phyloP scores from a whole-genome alignment of 2,888 invertebrate species.

The Torymus auratus region DNA sequence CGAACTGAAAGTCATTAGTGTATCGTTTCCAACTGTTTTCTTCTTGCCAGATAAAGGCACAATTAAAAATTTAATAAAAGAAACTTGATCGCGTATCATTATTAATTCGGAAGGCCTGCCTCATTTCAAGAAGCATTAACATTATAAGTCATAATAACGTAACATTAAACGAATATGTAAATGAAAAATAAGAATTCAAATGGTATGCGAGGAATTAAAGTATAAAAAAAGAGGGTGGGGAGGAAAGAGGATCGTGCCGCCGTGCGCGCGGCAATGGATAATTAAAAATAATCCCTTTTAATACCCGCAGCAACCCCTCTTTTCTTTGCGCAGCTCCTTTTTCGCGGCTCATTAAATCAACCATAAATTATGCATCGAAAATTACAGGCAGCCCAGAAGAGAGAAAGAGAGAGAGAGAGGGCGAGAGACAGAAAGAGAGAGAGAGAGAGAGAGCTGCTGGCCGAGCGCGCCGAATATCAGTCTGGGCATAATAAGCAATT shows the following conservation, averaged over 20 bases:
- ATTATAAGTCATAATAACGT: slow-evolving; percentile 31
- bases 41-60: too few relatives aligned
- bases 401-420: slow-evolving; percentile 37
- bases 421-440: slow-evolving; percentile 20
- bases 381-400: slow-evolving; percentile 68
- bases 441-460: slow-evolving; percentile 18
- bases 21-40: too few relatives aligned
- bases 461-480: slow-evolving; percentile 62
- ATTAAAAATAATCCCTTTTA: slow-evolving; percentile 75
- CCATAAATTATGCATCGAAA: slow-evolving; percentile 77
- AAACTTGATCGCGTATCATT: neutral
- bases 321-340: slow-evolving; percentile 68
- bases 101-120: slow-evolving; percentile 14
- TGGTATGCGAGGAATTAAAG: slow-evolving; percentile 47
- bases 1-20: too few relatives aligned
- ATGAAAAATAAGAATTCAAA: slow-evolving; percentile 55
- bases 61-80: too few relatives aligned
- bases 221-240: slow-evolving; percentile 8
- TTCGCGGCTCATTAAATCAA: slow-evolving; percentile 76
- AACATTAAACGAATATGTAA: slow-evolving; percentile 50
- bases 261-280: slow-evolving; percentile 63
- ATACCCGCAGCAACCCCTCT: slow-evolving; percentile 62
- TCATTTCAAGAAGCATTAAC: neutral
- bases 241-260: slow-evolving; percentile 42
- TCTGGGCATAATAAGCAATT: slow-evolving; percentile 75